phyloP scores from a whole-genome alignment of 2,888 invertebrate species.

The Carpatolechia fugitivella region DNA sequence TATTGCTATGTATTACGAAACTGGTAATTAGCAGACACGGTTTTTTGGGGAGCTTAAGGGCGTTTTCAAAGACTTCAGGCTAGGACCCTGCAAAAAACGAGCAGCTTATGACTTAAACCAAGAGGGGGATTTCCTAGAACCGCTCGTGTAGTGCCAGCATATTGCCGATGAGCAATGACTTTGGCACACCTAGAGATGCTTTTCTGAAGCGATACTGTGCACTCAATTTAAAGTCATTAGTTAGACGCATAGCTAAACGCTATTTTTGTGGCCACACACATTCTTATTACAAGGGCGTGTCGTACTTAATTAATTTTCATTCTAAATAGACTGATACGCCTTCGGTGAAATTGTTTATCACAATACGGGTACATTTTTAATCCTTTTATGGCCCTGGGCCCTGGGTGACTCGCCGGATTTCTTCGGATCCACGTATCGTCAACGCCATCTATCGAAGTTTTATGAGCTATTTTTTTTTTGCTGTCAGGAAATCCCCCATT shows the following conservation, averaged over 20 bases:
- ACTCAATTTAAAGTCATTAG: constrained; percentile 3
- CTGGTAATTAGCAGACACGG: too few species aligned
- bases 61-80: too few species aligned
- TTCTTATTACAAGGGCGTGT: constrained; percentile 6
- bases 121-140: constrained; percentile 24
- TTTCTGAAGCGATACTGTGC: constrained; percentile 22
- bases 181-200: constrained; percentile 40
- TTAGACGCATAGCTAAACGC: constrained; percentile 6
- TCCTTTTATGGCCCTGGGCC: too few species aligned
- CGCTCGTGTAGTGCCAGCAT: constrained; percentile 25
- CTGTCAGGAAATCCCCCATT: too few species aligned
- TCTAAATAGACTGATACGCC: neutral
- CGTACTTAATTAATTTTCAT: neutral
- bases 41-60: too few species aligned
- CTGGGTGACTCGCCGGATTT: too few species aligned
- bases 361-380: too few species aligned
- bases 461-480: too few species aligned
- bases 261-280: constrained; percentile 7
- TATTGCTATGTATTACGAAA: too few species aligned
- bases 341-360: neutral
- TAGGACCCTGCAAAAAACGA: too few species aligned
- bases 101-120: constrained; percentile 19
- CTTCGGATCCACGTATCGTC: too few species aligned
- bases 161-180: constrained; percentile 37
- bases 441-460: too few species aligned